Evolutionary conservation across 2,888 invertebrate genomes (phyloP), one percentile per base, ranked within the genome.

Genomic region (Agrochola lota): DNA sequence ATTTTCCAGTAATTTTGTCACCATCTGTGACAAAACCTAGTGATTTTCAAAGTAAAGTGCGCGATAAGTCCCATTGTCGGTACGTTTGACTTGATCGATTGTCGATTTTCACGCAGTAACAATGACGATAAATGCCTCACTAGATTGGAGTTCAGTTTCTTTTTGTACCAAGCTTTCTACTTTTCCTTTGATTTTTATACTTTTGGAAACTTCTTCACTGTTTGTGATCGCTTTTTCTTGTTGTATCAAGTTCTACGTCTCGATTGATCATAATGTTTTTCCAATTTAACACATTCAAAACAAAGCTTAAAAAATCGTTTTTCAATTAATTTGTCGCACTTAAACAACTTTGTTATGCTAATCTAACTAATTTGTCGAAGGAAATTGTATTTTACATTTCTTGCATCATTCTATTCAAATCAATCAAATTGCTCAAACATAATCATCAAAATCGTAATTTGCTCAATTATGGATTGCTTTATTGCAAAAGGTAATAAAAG

Each of bases 101-200:
- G 90, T 87, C 91, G 91, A 93, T 92, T 93, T 93, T 93, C 93
- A 91, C 87, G 83, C 85, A 78, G 87, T 90, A 91, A 94, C 94
- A 95, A 94, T 93, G 94, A 92, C 92, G 94, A 93, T 90, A 90
- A 94, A 94, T 94, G 94, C 93, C 91, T 90, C 90, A 87, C 89
- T 84, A 92, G 94, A 95, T 94, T 94, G 93, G 91, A 92, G 90
- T 89, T 88, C 87, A 80, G 85, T 84, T 89, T 85, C 86, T 85
- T 87, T 80, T 86, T 81, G 35, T 80, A 78, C 60, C 40, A 66
- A 81, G 81, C 81, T 89, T 85, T 87, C 79, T 74, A 80, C 72
- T 70, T 75, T 74, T 80, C 75, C 72, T 80, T 71, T 63, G 73
- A 77, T 71, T 74, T 85, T 72, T 78, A 69, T 77, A 49, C 67